phyloP scores from a whole-genome alignment of 1,140 invertebrate genomes.

The Calephelis virginiensis region DNA sequence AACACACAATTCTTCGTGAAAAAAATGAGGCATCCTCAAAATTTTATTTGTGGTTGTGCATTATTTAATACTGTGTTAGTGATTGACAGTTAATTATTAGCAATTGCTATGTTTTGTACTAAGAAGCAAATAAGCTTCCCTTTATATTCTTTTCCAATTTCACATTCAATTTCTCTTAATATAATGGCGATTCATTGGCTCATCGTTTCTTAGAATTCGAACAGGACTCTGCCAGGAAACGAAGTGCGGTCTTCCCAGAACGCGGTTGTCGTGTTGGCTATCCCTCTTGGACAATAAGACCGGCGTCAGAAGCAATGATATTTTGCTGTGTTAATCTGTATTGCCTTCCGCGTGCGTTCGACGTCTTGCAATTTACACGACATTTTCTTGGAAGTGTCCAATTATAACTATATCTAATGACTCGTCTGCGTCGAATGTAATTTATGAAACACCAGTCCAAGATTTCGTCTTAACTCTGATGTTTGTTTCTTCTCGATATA shows the following conservation, averaged over 20 bases:
- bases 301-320: constrained; percentile 25
- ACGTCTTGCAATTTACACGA: constrained; percentile 16
- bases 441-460: neutral
- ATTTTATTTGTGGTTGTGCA: too few relatives aligned
- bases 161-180: constrained; percentile 8
- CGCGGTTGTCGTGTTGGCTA: constrained; percentile 29
- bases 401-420: constrained; percentile 12
- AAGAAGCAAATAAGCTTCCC: neutral
- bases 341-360: constrained; percentile 23
- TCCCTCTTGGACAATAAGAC: constrained; percentile 31
- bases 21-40: too few relatives aligned
- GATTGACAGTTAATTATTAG: too few relatives aligned
- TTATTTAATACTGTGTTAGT: too few relatives aligned
- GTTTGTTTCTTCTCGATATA: too few relatives aligned
- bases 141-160: neutral
- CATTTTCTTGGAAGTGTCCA: constrained; percentile 14
- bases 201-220: constrained; percentile 31
- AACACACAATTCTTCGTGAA: too few relatives aligned
- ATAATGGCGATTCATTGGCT: neutral
- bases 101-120: neutral
- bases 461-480: too few relatives aligned
- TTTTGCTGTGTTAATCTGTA: constrained; percentile 24
- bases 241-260: constrained; percentile 36
- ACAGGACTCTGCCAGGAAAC: constrained; percentile 31
- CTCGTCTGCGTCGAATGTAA: neutral